Conservation (phyloP, 2,797 vertebrate species). For the Myotis vivesi region DNA sequence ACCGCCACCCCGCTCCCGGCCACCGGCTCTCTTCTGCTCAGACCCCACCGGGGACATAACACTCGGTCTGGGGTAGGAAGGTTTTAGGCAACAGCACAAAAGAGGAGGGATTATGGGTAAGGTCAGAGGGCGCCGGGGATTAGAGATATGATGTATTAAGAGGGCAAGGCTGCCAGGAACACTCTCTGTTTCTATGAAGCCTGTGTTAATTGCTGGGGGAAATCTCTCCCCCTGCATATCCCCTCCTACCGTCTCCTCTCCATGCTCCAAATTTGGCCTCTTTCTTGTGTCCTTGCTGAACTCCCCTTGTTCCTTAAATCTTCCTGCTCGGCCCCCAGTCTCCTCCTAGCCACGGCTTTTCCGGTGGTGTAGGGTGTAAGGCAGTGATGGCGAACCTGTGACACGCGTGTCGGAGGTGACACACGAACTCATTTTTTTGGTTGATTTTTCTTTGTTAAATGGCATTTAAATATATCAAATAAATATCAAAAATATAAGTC, state of each 20-base stretch:
- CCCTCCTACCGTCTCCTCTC: background rate
- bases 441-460: no score
- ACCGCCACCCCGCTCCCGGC: background rate
- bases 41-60: conserved; percentile 5
- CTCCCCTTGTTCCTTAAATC: background rate
- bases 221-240: background rate
- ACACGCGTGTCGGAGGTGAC: no score
- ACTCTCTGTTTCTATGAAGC: conserved; percentile 75
- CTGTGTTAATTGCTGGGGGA: conserved; percentile 77
- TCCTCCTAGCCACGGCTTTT: background rate
- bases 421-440: no score
- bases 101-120: conserved; percentile 79
- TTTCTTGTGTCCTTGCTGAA: background rate
- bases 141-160: conserved; percentile 80
- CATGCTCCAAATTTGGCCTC: background rate
- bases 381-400: no score
- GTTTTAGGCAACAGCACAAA: conserved; percentile 65
- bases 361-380: background rate
- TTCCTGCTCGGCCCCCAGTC: background rate
- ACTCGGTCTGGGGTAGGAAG: conserved; percentile 10
- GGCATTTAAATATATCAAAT: no score
- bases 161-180: conserved; percentile 70
- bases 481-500: no score
- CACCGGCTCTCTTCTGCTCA: background rate
- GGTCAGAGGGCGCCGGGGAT: conserved; percentile 80